These are phyloP conservation scores for Pachymerium ferrugineum DNA, from an alignment of 2,888 invertebrate species.

Conservation along the genomic window DNA sequence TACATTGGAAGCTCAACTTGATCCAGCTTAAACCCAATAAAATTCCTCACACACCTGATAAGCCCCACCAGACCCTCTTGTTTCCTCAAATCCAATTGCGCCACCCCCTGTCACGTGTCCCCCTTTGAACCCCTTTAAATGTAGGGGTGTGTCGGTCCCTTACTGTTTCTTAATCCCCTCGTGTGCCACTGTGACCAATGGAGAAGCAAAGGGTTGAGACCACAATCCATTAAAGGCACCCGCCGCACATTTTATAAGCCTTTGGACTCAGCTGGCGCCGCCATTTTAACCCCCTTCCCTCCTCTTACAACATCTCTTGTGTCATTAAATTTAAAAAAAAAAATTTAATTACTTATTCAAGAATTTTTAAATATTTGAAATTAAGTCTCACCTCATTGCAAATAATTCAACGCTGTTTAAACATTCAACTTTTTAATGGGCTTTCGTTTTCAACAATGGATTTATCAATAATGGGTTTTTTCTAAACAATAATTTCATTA, in stretches of 20 bases:
- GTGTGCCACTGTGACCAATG: conserved; percentile 13
- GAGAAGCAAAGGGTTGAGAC: conserved; percentile 14
- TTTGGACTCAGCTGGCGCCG: conserved; percentile 12
- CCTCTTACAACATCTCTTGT: background rate
- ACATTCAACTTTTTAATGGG: no score
- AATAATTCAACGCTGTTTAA: no score
- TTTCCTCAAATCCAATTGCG: background rate
- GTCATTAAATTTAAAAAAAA: background rate
- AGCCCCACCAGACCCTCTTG: background rate
- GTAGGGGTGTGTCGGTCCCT: conserved; percentile 1
- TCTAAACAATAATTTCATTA: no score
- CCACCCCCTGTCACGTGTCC: conserved; percentile 6
- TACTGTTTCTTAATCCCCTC: background rate
- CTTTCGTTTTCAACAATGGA: no score
- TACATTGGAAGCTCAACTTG: no score
- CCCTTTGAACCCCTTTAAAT: conserved; percentile 9
- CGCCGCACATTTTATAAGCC: conserved; percentile 12
- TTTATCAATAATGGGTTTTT: no score
- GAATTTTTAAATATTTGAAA: no score
- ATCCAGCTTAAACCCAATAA: background rate
- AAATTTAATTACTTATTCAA: no score
- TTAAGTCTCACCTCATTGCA: no score
- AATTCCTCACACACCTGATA: background rate
- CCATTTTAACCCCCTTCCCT: conserved; percentile 2
- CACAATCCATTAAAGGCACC: conserved; percentile 17